Base-by-base conservation (phyloP, 2,888 invertebrate species). In the Sisyra nigra region DNA sequence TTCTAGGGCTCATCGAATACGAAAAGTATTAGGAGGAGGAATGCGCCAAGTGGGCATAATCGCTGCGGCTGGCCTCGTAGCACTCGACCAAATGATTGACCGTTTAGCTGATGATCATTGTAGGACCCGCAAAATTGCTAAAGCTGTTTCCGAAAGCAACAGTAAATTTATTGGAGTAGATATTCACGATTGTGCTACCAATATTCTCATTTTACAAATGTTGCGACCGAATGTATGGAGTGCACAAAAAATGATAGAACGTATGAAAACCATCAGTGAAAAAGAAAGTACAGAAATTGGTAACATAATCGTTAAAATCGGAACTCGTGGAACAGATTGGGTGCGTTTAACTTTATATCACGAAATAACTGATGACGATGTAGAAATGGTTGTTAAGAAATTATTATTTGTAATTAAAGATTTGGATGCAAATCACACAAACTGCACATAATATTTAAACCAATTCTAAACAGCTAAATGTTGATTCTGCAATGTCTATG, bases 11-110 rank as follows among this genome's bases (percentile, higher is more conserved):
- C 72, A 77, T 8, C 74, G 88, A 42, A 53, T 77, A 33, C 73
- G 93, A 43, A 94, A 96, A 66, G 84, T 79, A 38, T 60, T 97
- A 35, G 96, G 97, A 15, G 96, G 96, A 24, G 93, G 85, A 2
- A 87, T 92, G 91, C 71, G 96, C 44, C 96, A 97, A 65, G 76
- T 72, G 33, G 97, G 97, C 4, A 69, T 94, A 38, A 56, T 97
- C 41, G 94, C 93, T 0, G 93, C 93, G 0, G 86, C 92, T 1
- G 92, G 89, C 1, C 54, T 88, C 3, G 80, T 86, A 18, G 85
- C 88, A 0, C 58, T 97, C n/a, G 80, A 88, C 45, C 77, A 82
- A 47, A 76, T 81, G 53, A 69, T 80, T 5, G 79, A 82, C 0
- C 64, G 74, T 34, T 67, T 96, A 24, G 60, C 59, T 3, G 66